Evolutionary conservation across 1,140 invertebrate genomes (phyloP), one percentile per base, ranked within the genome.

Genomic region (Thereuonema tuberculata): DNA sequence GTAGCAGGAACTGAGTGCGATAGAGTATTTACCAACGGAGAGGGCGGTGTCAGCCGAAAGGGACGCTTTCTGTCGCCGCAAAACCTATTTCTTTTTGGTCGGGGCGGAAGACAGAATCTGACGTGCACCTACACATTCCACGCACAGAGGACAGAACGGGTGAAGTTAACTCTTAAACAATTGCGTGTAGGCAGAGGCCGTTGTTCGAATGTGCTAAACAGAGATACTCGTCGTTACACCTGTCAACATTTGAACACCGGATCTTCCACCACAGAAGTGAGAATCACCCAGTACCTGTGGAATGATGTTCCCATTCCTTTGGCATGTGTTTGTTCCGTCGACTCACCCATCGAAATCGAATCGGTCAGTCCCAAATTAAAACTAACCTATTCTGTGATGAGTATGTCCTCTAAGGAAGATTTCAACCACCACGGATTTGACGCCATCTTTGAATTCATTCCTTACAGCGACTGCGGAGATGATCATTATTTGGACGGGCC

Each of bases 401-500:
- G 82, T 64, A 89, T 90, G 87, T 85, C 85, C 70, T 83, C 84
- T 9, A 77, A 78, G 29, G 84, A 86, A 66, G 84, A 87, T 66
- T 84, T 82, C 53, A 78, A 81, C 21, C 76, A 82, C 56, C 73
- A 85, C 24, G 81, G 79, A 67, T 86, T 86, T 69, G 79, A 81
- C 64, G 83, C 81, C 1, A 81, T 75, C 20, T 88, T 84, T 67
- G 82, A 86, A 71, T 87, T 86, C 69, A 68, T 85, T 31, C 59
- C 59, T 52, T 50, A 64, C 25, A 59, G 63, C 15, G 48, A 61
- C 5, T 70, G 68, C 55, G 27, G 20, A 25, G 37, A 14, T 55
- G 64, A 1, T 43, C 58, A n/a, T 56, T 54, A 23, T 21, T 15
- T 55, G 26, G 56, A 52, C n/a, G 58, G 58, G 5, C 50, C 58